phyloP scores from a whole-genome alignment of 2,113 vertebrate genomes.

The Rhinolophus ferrumequinum region DNA sequence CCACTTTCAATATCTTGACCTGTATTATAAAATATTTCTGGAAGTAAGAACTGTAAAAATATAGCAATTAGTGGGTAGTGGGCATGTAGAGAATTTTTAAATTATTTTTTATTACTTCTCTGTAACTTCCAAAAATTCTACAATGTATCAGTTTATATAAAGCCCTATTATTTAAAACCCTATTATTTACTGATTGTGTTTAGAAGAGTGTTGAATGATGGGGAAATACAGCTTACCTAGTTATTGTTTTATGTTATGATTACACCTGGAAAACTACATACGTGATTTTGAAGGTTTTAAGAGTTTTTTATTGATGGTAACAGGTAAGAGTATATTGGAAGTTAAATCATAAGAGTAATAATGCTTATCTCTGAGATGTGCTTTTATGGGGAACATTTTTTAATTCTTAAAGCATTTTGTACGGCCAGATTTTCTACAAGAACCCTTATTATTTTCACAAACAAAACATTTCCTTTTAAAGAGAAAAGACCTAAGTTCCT shows the following conservation, averaged over 20 bases:
- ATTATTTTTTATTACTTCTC: background rate
- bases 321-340: background rate
- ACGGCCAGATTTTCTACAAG: background rate
- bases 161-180: background rate
- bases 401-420: background rate
- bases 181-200: background rate
- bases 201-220: background rate
- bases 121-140: background rate
- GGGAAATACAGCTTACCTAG: background rate
- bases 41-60: background rate
- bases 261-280: background rate
- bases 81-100: background rate
- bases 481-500: background rate
- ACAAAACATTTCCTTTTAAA: background rate
- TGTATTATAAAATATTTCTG: conserved; percentile 6
- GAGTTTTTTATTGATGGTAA: background rate
- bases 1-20: background rate
- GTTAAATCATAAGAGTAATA: background rate
- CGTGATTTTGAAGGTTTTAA: background rate
- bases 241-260: background rate
- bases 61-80: background rate
- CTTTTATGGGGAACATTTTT: background rate
- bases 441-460: background rate
- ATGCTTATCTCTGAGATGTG: background rate
- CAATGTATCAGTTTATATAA: background rate